A percentile compares a stretch with the other conserved stretches of the same genome.
phyloP scores from a whole-genome alignment of 2,797 vertebrate genomes.

The Poecilia velifera region DNA sequence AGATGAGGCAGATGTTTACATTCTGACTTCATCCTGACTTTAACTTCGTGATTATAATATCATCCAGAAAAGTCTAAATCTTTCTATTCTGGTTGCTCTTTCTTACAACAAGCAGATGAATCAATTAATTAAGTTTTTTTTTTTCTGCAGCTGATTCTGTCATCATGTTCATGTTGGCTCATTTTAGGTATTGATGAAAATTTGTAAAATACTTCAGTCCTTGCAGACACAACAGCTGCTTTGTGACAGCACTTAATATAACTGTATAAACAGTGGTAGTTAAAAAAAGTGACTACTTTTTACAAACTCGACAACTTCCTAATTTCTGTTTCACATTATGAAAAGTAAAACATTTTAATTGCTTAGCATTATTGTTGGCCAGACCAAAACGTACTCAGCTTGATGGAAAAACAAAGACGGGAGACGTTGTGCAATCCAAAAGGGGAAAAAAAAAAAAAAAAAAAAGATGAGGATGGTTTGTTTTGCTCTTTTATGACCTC shows the following conservation, averaged over 20 bases:
- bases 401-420: neutral
- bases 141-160: constrained; percentile 2
- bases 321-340: neutral
- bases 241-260: neutral
- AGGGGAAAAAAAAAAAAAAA: neutral
- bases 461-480: neutral
- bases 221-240: neutral
- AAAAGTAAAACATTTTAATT: neutral
- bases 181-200: neutral
- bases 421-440: neutral
- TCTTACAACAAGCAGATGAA: constrained; percentile 26
- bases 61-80: constrained; percentile 42
- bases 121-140: constrained; percentile 1
- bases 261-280: neutral
- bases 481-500: neutral
- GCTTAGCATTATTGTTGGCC: neutral
- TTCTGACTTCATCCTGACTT: constrained; percentile 68
- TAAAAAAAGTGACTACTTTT: neutral
- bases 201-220: neutral
- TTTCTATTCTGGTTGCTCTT: constrained; percentile 30
- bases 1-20: constrained; percentile 78
- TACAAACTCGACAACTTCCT: neutral
- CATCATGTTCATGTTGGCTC: neutral
- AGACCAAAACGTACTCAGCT: neutral
- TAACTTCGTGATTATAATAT: constrained; percentile 61